A percentile compares a stretch with the other conserved stretches of the same genome.
phyloP scores from a whole-genome alignment of 1,140 invertebrate species.

The Diorhabda sublineata region DNA sequence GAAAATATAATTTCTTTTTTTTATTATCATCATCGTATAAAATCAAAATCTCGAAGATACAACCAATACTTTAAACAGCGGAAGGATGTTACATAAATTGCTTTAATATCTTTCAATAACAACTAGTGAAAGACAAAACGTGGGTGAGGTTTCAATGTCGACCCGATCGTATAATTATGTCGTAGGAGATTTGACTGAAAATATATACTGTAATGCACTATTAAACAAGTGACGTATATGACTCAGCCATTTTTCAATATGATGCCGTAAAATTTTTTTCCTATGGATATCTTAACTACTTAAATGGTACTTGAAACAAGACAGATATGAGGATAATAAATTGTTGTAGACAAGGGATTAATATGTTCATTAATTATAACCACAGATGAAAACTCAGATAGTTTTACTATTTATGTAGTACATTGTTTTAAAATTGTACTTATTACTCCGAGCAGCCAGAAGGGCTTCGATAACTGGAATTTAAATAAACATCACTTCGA shows the following conservation, averaged over 20 bases:
- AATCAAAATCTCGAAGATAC: too few relatives aligned
- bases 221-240: slow-evolving; percentile 2
- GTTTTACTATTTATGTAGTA: too few relatives aligned
- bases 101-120: slow-evolving; percentile 1
- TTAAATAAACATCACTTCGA: too few relatives aligned
- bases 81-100: not conserved
- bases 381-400: too few relatives aligned
- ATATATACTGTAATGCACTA: slow-evolving; percentile 1
- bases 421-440: too few relatives aligned
- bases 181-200: not conserved
- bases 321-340: not conserved
- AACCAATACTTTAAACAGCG: not conserved
- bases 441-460: too few relatives aligned
- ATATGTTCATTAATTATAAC: not conserved
- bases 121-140: not conserved
- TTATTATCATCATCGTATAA: too few relatives aligned
- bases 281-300: not conserved
- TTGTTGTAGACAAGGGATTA: not conserved
- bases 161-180: not conserved
- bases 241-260: not conserved
- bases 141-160: slow-evolving; percentile 1
- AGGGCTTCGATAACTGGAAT: too few relatives aligned
- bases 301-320: not conserved
- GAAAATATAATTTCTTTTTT: too few relatives aligned
- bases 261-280: not conserved